A percentile compares a stretch with the other conserved stretches of the same genome.
Evolutionary conservation across 1,140 invertebrate genomes (phyloP).

Genomic region (Cardiocondyla obscurior): DNA sequence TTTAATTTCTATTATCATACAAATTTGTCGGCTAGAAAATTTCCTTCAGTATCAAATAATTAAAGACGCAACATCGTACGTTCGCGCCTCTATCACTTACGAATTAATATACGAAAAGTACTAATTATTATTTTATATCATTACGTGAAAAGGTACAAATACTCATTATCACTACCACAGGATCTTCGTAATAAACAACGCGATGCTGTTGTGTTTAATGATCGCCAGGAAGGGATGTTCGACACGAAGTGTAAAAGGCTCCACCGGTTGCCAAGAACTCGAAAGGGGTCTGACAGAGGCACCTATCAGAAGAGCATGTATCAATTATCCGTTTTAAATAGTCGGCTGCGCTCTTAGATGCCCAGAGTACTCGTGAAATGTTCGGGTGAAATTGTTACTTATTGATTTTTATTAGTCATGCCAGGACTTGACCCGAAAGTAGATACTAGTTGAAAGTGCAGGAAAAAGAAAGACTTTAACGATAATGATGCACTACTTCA

Average conservation of each 20-base stretch:
- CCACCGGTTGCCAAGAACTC: constrained; percentile 57
- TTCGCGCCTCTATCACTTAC: neutral
- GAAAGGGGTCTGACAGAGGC: constrained; percentile 64
- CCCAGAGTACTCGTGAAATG: neutral
- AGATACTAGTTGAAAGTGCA: neutral
- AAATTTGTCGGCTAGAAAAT: neutral
- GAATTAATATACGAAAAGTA: neutral
- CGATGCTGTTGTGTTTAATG: constrained; percentile 21
- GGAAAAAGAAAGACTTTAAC: neutral
- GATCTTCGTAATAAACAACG: constrained; percentile 8
- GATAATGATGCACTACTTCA: neutral
- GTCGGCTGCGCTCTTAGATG: neutral
- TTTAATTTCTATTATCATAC: neutral
- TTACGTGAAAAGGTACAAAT: neutral
- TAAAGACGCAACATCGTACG: neutral
- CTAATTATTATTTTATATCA: neutral
- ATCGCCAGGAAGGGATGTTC: constrained; percentile 64
- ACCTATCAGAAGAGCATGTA: constrained; percentile 62
- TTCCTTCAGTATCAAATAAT: too few species aligned
- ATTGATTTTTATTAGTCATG: constrained; percentile 8
- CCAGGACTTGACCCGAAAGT: neutral
- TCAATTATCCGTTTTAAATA: constrained; percentile 31
- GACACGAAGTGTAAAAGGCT: constrained; percentile 59
- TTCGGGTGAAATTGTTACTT: neutral
- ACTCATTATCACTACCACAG: neutral